Percentiles rank a stretch among this genome's conserved stretches.
Evolutionary conservation across 2,797 vertebrate species (phyloP).

Genomic region (Chloroceryle inda): DNA sequence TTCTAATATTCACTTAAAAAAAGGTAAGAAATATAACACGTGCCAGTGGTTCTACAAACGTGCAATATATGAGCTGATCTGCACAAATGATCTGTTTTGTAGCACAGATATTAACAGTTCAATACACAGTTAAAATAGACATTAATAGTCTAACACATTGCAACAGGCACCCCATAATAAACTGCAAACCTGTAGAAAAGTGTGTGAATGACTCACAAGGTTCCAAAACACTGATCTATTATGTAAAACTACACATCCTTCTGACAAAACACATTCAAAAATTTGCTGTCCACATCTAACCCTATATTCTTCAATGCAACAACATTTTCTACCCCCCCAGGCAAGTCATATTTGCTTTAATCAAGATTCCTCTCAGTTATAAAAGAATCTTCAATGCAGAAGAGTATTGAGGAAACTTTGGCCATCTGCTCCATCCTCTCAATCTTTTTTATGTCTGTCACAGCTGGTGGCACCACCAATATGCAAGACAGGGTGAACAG

Average conservation of each 20-base stretch:
- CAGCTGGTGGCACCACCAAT: background rate
- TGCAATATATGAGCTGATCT: background rate
- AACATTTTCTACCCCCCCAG: background rate
- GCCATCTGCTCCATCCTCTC: background rate
- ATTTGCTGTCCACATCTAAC: background rate
- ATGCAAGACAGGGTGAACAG: background rate
- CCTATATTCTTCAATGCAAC: background rate
- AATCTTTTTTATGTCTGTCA: background rate
- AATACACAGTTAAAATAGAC: background rate
- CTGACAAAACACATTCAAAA: background rate
- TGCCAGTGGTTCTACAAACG: background rate
- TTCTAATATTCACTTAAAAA: background rate
- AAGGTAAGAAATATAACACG: background rate
- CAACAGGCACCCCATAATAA: background rate
- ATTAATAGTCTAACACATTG: background rate
- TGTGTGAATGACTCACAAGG: background rate
- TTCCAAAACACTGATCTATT: background rate
- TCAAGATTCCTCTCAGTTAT: background rate
- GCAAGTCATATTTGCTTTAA: background rate
- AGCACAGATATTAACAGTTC: background rate
- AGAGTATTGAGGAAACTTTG: background rate
- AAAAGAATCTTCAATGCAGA: background rate
- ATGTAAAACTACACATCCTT: background rate
- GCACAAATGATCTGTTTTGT: background rate
- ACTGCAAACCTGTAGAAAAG: background rate